Conservation (phyloP, 2,113 vertebrate genomes). For the Mormoops blainvillei region DNA sequence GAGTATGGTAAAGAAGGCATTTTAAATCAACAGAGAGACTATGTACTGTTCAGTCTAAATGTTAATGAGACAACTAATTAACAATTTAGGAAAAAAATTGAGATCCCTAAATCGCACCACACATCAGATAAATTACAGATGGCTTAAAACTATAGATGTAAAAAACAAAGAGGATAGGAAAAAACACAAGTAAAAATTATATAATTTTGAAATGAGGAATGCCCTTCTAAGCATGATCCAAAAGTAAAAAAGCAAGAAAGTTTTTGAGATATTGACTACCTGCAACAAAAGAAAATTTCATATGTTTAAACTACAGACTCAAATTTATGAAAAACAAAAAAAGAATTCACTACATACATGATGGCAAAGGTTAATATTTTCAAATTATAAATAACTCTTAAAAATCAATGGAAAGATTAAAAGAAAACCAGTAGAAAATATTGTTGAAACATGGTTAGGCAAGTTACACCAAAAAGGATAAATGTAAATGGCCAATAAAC, state of each 20-base stretch:
- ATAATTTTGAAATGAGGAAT: background rate
- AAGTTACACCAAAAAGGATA: background rate
- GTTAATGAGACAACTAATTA: background rate
- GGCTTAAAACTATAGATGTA: constrained; percentile 2
- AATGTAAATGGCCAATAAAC: background rate
- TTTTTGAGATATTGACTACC: background rate
- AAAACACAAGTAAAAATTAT: background rate
- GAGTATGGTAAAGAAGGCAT: background rate
- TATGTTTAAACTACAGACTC: background rate
- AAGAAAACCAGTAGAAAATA: background rate
- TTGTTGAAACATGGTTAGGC: background rate
- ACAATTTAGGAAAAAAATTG: background rate
- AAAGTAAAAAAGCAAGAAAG: constrained; percentile 9
- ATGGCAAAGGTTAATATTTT: background rate
- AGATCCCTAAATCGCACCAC: background rate
- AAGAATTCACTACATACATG: background rate
- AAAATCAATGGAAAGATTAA: background rate
- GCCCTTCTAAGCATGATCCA: background rate
- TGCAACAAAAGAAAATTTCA: background rate
- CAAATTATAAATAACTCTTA: background rate
- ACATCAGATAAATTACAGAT: background rate
- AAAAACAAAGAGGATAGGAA: background rate
- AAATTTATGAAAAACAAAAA: background rate
- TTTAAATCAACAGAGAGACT: background rate
- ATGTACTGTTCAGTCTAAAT: background rate